phyloP scores from a whole-genome alignment of 2,888 invertebrate genomes.

The Deilephila porcellus region DNA sequence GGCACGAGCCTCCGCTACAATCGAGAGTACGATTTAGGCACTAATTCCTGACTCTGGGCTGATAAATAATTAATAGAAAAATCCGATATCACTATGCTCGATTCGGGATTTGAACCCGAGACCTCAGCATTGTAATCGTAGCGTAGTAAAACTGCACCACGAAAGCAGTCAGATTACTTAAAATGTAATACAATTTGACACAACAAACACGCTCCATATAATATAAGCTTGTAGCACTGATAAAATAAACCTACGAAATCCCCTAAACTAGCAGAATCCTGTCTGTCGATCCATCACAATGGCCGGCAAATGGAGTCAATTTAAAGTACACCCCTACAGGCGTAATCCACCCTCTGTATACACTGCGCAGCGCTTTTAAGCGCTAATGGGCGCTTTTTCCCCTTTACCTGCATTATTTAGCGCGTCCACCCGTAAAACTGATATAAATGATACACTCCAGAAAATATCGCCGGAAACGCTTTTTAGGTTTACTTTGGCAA shows the following conservation, averaged over 20 bases:
- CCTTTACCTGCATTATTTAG: slow-evolving; percentile 61
- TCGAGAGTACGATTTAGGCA: no score
- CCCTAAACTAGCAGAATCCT: neutral
- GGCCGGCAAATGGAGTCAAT: slow-evolving; percentile 38
- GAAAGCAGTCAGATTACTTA: neutral
- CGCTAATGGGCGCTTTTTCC: slow-evolving; percentile 58
- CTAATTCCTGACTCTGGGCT: no score
- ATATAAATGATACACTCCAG: slow-evolving; percentile 60
- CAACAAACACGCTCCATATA: neutral
- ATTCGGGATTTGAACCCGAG: no score
- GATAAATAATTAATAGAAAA: no score
- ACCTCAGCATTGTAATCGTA: no score
- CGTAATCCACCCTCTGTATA: slow-evolving; percentile 31
- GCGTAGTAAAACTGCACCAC: no score
- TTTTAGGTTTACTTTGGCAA: slow-evolving; percentile 16
- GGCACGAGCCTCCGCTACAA: no score
- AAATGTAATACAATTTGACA: neutral
- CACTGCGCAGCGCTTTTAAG: slow-evolving; percentile 56
- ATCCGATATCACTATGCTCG: no score
- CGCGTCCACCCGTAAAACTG: slow-evolving; percentile 61
- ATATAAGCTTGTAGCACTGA: neutral
- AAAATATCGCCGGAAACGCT: slow-evolving; percentile 34
- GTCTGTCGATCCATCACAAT: slow-evolving; percentile 18
- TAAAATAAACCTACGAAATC: slow-evolving; percentile 5
- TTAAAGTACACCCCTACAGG: slow-evolving; percentile 38